Base-by-base conservation (phyloP, 2,888 invertebrate species). In the Rhopalosiphum nymphaeae region DNA sequence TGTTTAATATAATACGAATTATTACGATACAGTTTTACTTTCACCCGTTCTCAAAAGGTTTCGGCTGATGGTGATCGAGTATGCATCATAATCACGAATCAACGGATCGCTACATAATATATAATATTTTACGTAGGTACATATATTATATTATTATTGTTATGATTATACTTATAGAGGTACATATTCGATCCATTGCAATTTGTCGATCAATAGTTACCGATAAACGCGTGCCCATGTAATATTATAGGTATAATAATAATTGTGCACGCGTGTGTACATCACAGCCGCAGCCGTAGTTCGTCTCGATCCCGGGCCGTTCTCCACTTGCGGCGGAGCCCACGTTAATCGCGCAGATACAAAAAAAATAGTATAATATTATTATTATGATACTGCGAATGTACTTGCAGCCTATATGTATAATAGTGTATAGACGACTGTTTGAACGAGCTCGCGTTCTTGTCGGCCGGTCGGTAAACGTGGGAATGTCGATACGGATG, bases 401-500 rank as follows among this genome's bases (percentile, higher is more conserved):
- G 26, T 89, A 25, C 21, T 2, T 26, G 1, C 56, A n/a, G 29
- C 44, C 26, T 13, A 36, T 42, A 67, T 13, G 46, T 61, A 36
- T 46, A 67, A 29, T 13, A n/a, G 13, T n/a, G n/a, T 67, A 29
- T 13, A 42, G 21, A 78, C 78, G 36, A 78, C 78, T 78, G 78
- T 78, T 78, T 36, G 67, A 53, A 56, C 21, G 92, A 78, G 21
- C 78, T 56, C 36, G 57, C 85, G 89, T 53, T 57, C n/a, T 78
- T 49, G 61, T 10, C 67, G 67, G 49, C 87, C 25, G 57, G 26
- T 67, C 92, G 46, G 42, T 49, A 36, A 94, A 94, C 94, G 94
- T 94, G 94, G 94, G 94, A 94, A 94, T 87, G 90, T 86, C 90
- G 94, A 91, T 91, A 94, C 90, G 94, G 90, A 94, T 91, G 94